These are phyloP conservation scores for Lophius americanus DNA, from an alignment of 2,797 vertebrate genomes.

Conservation along the genomic window DNA sequence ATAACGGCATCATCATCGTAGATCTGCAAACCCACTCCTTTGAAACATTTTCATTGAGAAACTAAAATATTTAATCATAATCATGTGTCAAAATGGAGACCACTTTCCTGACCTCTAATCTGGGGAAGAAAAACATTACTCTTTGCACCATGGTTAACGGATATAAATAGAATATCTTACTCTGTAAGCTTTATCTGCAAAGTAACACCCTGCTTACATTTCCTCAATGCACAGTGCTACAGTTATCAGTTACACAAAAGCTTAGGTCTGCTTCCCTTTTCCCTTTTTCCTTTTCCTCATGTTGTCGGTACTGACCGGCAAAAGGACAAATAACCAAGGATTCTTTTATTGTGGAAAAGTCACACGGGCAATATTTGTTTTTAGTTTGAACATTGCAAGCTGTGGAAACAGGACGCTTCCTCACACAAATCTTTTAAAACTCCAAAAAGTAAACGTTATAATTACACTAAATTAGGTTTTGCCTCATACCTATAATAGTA, in stretches of 20 bases:
- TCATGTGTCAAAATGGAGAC: slow-evolving; percentile 10
- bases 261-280: slow-evolving; percentile 53
- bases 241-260: slow-evolving; percentile 60
- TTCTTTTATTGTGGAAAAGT: slow-evolving; percentile 43
- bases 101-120: slow-evolving; percentile 21
- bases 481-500: slow-evolving; percentile 69
- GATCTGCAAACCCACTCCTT: too few relatives aligned
- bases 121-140: slow-evolving; percentile 29
- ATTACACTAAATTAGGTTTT: slow-evolving; percentile 65
- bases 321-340: slow-evolving; percentile 3
- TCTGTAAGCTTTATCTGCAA: slow-evolving; percentile 57
- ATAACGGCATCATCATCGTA: too few relatives aligned
- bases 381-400: slow-evolving; percentile 26
- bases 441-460: slow-evolving; percentile 64
- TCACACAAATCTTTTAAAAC: slow-evolving; percentile 52
- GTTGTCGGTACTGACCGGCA: slow-evolving; percentile 21
- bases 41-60: neutral
- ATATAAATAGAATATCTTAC: slow-evolving; percentile 57
- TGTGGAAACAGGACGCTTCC: slow-evolving; percentile 47
- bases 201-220: slow-evolving; percentile 54
- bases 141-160: slow-evolving; percentile 19
- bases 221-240: slow-evolving; percentile 45
- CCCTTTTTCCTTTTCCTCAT: slow-evolving; percentile 53
- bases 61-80: neutral
- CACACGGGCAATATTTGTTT: slow-evolving; percentile 56